Evolutionary conservation across 2,113 vertebrate genomes (phyloP).

Genomic region (Chamaea fasciata): DNA sequence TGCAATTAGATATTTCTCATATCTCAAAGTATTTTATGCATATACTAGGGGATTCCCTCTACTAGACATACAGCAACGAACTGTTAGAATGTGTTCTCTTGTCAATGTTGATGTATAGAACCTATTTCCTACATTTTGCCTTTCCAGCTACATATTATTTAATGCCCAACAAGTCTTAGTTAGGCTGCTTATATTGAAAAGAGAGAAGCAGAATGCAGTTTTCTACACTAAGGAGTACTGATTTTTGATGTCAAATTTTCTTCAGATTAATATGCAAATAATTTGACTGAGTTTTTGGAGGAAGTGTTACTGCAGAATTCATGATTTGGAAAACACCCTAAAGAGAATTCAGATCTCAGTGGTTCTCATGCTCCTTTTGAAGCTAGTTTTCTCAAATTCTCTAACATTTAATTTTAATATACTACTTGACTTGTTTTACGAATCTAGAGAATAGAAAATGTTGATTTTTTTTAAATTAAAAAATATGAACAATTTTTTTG

Average conservation of each 20-base stretch:
- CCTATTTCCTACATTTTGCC: background rate
- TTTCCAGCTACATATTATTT: background rate
- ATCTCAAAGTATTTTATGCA: background rate
- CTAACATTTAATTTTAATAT: background rate
- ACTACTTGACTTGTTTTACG: background rate
- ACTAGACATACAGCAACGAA: background rate
- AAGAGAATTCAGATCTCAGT: background rate
- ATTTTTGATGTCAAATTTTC: background rate
- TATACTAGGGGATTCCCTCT: background rate
- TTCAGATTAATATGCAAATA: background rate
- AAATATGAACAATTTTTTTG: background rate
- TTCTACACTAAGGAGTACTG: background rate
- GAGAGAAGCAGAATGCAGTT: background rate
- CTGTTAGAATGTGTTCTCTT: rapidly evolving
- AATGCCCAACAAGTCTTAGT: background rate
- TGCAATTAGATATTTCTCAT: background rate
- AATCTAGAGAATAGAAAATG: background rate
- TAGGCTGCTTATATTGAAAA: background rate
- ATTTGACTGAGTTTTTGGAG: background rate
- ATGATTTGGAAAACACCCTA: background rate
- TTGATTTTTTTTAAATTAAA: background rate
- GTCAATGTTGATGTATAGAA: background rate
- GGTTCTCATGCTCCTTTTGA: background rate
- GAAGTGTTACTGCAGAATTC: background rate
- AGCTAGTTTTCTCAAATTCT: background rate